phyloP scores from a whole-genome alignment of 2,797 vertebrate genomes.

The Tauraco hartlaubi region DNA sequence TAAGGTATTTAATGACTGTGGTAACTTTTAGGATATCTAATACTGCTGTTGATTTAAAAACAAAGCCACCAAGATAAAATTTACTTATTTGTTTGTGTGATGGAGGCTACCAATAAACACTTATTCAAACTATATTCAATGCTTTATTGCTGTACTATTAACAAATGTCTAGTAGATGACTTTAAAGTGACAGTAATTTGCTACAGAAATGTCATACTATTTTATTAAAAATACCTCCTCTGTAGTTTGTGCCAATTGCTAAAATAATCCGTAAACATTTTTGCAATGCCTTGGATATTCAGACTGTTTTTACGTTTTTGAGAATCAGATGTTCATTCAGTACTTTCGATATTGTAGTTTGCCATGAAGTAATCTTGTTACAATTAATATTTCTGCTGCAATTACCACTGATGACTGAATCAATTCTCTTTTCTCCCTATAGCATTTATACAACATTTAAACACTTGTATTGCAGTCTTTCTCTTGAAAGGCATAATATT shows the following conservation, averaged over 20 bases:
- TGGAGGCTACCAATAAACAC: constrained; percentile 40
- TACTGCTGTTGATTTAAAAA: constrained; percentile 55
- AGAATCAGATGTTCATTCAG: constrained; percentile 35
- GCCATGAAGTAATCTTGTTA: constrained; percentile 17
- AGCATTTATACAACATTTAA: background rate
- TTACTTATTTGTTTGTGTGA: constrained; percentile 40
- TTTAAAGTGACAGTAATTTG: constrained; percentile 46
- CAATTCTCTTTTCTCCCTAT: background rate
- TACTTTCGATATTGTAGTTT: constrained; percentile 3
- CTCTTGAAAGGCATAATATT: constrained; percentile 17
- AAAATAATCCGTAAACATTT: constrained; percentile 26
- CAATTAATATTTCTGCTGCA: constrained; percentile 41
- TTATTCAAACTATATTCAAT: constrained; percentile 34
- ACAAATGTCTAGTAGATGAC: constrained; percentile 28
- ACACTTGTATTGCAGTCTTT: background rate
- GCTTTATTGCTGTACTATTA: constrained; percentile 47
- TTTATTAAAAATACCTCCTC: constrained; percentile 47
- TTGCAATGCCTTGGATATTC: background rate
- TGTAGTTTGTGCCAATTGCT: constrained; percentile 33
- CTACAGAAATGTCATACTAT: constrained; percentile 29
- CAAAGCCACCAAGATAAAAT: constrained; percentile 44
- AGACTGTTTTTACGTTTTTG: constrained; percentile 18
- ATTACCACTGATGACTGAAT: background rate
- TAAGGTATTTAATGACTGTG: constrained; percentile 79
- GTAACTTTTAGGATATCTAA: constrained; percentile 76